These are phyloP conservation scores for Corythaixoides concolor DNA, from an alignment of 2,113 vertebrate species.

Conservation along the genomic window DNA sequence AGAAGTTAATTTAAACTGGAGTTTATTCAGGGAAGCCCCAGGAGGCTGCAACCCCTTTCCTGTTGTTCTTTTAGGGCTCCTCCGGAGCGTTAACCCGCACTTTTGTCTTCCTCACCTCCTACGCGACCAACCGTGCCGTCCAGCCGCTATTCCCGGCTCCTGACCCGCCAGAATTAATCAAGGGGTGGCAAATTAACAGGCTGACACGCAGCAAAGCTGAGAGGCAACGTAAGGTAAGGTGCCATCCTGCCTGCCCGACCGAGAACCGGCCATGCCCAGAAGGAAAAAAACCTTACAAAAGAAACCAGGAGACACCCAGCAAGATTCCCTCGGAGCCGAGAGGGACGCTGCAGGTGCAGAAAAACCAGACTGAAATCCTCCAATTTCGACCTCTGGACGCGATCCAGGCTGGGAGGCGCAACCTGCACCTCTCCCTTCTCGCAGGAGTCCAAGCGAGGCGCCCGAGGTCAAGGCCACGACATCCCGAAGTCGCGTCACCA, in stretches of 20 bases:
- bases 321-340: not conserved
- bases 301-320: not conserved
- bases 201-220: not conserved
- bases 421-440: not conserved
- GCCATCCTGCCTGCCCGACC: not conserved
- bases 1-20: fast-evolving
- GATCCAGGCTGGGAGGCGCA: not conserved
- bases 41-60: not conserved
- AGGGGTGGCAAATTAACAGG: not conserved
- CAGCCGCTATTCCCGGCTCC: not conserved
- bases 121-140: not conserved
- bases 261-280: not conserved
- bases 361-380: not conserved
- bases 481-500: too few relatives aligned
- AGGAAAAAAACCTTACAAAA: not conserved
- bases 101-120: not conserved
- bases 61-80: not conserved
- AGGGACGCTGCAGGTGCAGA: not conserved
- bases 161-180: not conserved
- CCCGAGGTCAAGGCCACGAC: not conserved
- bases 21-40: not conserved
- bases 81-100: not conserved
- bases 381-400: fast-evolving
- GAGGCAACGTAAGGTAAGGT: not conserved
- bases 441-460: not conserved